Evolutionary conservation across 2,888 invertebrate species (phyloP).

Genomic region (Toxonevra muliebris): DNA sequence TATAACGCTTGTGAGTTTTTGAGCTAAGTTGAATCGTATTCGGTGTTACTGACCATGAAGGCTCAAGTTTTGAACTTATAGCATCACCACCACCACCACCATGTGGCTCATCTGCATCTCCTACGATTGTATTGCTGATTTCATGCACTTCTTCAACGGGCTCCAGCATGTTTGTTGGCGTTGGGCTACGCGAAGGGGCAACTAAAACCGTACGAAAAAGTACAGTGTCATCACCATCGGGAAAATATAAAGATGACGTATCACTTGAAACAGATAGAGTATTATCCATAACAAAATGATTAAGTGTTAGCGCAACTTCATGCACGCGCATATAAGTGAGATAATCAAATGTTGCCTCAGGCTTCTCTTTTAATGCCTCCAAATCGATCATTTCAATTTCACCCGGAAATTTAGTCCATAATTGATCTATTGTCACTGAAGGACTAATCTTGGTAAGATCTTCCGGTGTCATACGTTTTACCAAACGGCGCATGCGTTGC

Average conservation of each 20-base stretch:
- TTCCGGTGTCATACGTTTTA: conserved; percentile 50
- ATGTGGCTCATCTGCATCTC: conserved; percentile 35
- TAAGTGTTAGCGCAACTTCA: conserved; percentile 61
- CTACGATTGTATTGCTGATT: conserved; percentile 41
- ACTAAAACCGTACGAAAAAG: conserved; percentile 58
- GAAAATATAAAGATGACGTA: conserved; percentile 51
- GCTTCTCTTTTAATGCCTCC: conserved; percentile 51
- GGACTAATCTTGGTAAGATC: conserved; percentile 53
- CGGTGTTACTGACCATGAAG: conserved; percentile 56
- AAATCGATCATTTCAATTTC: conserved; percentile 54
- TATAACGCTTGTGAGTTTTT: conserved; percentile 28
- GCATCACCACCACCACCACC: conserved; percentile 20
- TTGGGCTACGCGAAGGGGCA: conserved; percentile 44
- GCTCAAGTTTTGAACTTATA: conserved; percentile 35
- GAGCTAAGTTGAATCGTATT: conserved; percentile 46
- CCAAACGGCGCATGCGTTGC: conserved; percentile 58
- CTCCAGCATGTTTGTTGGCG: conserved; percentile 49
- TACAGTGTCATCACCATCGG: conserved; percentile 62
- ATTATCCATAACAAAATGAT: conserved; percentile 55
- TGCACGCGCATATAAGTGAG: conserved; percentile 54
- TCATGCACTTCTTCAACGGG: conserved; percentile 50
- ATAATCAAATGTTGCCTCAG: conserved; percentile 55
- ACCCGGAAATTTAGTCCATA: conserved; percentile 54
- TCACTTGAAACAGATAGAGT: conserved; percentile 45
- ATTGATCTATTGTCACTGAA: conserved; percentile 48